Evolutionary conservation across 2,888 invertebrate genomes (phyloP), one percentile per base, ranked within the genome.

Genomic region (Prenolepis imparis): DNA sequence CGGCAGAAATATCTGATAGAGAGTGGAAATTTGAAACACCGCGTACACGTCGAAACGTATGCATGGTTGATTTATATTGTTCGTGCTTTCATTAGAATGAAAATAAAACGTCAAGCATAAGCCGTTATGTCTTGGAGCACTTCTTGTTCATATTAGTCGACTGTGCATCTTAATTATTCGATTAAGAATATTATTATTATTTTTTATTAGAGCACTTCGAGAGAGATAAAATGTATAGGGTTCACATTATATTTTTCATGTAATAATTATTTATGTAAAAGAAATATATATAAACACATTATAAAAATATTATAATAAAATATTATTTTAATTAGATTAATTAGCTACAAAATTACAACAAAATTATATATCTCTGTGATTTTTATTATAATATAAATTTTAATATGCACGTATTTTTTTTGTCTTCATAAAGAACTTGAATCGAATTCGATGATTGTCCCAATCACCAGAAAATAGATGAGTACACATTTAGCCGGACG

Each of bases 391-490:
- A 44, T 15, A 48, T 48, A 48, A 48, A n/a, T 52, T 52, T 52
- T 48, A n/a, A 52, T 8, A 1, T n/a, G 2, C 48, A 5, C 15
- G 1, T 15, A 1, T 1, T 6, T n/a, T 0, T n/a, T n/a, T 52
- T 52, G n/a, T 52, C n/a, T 52, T 52, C 8, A 6, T 3, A 48
- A n/a, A 52, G 39, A 48, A 64, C 11, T 21, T 44, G 32, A 32
- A 24, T 66, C 52, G 68, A 44, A 32, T 59, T 18, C 28, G 67
- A 44, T 2, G 68, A 70, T 78, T 70, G 44, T 44, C 3, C 21
- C 21, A 36, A 57, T 80, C 44, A 57, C 24, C 36, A 44, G 78
- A 59, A 91, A 93, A 92, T 91, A 92, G 89, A 85, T 82, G 85
- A 83, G 89, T 86, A 24, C 24, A 85, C 87, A 59, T 59, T 80